Percentiles rank a stretch among this genome's conserved stretches.
These are phyloP conservation scores for Stichodactyla helianthus DNA, from an alignment of 64 coral and sea anemone species.

Conservation along the genomic window DNA sequence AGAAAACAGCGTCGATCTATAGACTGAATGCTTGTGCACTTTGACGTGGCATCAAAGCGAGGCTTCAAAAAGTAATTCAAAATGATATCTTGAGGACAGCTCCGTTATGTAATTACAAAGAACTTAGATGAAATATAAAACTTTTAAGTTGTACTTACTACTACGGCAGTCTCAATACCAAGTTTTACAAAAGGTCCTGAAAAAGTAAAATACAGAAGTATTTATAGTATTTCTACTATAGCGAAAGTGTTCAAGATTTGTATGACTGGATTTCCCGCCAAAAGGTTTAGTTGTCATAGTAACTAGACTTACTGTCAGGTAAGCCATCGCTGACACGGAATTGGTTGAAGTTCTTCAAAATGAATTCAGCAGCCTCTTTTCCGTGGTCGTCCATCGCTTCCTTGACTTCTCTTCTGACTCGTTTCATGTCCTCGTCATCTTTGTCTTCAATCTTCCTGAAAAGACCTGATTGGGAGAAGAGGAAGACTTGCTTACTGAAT, in stretches of 20 bases:
- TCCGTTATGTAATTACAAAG: not conserved
- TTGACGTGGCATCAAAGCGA: no score
- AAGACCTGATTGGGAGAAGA: not conserved
- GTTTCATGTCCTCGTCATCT: not conserved
- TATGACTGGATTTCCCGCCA: not conserved
- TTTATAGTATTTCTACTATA: not conserved
- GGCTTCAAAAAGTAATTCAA: no score
- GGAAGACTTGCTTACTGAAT: no score
- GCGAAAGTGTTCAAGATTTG: not conserved
- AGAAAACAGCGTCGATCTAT: no score
- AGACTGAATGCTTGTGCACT: no score
- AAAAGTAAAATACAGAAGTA: not conserved
- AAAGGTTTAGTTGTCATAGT: not conserved
- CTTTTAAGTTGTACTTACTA: not conserved
- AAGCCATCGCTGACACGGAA: conserved; percentile 20
- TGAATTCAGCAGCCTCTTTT: not conserved
- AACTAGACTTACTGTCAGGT: conserved; percentile 5
- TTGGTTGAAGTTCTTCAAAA: conserved; percentile 18
- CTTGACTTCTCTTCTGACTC: not conserved
- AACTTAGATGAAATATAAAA: not conserved
- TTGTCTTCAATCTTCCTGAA: conserved; percentile 16
- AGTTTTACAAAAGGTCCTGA: conserved; percentile 19
- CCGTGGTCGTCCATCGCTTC: not conserved
- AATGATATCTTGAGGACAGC: no score
- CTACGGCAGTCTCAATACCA: conserved; percentile 4